A percentile compares a stretch with the other conserved stretches of the same genome.
These are phyloP conservation scores for Diloba caeruleocephala DNA, from an alignment of 2,888 invertebrate genomes.

Conservation along the genomic window DNA sequence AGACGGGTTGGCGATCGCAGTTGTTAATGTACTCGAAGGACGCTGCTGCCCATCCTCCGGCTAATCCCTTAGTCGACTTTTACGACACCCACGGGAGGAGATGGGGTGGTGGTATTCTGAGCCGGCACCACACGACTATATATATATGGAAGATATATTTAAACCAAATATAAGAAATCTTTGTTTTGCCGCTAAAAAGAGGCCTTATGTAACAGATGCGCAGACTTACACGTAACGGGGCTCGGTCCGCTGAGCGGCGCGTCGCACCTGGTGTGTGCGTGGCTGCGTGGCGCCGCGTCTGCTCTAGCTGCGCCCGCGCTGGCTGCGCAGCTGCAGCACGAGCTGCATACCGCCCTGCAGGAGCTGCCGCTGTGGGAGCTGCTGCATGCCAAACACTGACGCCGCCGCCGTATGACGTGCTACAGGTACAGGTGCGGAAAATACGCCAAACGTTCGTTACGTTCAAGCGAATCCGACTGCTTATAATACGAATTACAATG, in stretches of 20 bases:
- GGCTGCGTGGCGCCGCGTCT: conserved; percentile 64
- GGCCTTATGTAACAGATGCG: conserved; percentile 66
- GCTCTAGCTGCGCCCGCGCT: conserved; percentile 76
- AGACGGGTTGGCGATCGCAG: too few species aligned
- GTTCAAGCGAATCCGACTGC: too few species aligned
- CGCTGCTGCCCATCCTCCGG: too few species aligned
- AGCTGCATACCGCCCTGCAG: conserved; percentile 73
- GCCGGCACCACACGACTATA: too few species aligned
- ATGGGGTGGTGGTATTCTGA: too few species aligned
- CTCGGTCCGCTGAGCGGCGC: conserved; percentile 78
- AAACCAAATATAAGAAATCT: too few species aligned
- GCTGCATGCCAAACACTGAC: conserved; percentile 65
- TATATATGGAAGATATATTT: too few species aligned
- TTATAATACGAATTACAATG: too few species aligned
- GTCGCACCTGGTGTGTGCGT: conserved; percentile 53
- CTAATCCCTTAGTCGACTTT: too few species aligned
- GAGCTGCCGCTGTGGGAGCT: conserved; percentile 79
- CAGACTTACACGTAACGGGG: conserved; percentile 84
- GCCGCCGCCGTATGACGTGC: neutral
- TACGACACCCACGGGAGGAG: too few species aligned
- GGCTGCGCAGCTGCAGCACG: conserved; percentile 69
- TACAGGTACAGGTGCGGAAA: neutral
- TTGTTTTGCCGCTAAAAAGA: too few species aligned
- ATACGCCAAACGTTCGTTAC: neutral
- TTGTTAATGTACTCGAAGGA: too few species aligned